These are phyloP conservation scores for Brachionus rubens DNA, from an alignment of 1,140 invertebrate species.

Conservation along the genomic window DNA sequence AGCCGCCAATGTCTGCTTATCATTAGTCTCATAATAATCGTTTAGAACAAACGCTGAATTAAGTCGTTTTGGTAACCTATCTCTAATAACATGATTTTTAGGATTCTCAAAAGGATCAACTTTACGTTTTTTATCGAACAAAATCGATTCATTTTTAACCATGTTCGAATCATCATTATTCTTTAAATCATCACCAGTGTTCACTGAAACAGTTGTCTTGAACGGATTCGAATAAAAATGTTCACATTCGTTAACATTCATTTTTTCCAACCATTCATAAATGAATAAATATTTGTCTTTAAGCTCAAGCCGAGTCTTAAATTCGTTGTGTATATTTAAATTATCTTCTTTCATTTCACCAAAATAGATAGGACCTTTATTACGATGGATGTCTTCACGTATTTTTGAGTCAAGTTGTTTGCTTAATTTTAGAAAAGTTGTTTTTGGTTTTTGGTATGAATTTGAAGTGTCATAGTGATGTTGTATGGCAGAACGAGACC, in stretches of 20 bases:
- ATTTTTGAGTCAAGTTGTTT: neutral
- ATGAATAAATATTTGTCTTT: constrained; percentile 31
- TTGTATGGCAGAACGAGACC: constrained; percentile 8
- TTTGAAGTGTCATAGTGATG: neutral
- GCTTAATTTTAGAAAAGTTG: neutral
- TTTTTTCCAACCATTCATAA: constrained; percentile 30
- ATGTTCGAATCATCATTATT: neutral
- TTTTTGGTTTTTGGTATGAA: constrained; percentile 1
- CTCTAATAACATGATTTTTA: neutral
- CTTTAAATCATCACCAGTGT: neutral
- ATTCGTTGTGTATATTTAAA: neutral
- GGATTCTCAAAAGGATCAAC: constrained; percentile 36
- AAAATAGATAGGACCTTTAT: constrained; percentile 29
- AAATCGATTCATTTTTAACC: neutral
- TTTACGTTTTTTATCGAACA: constrained; percentile 9
- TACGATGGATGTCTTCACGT: neutral
- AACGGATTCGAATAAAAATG: constrained; percentile 37
- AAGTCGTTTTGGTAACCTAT: neutral
- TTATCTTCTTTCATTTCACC: constrained; percentile 11
- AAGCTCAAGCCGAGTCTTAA: neutral
- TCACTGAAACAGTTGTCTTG: neutral
- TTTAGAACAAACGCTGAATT: constrained; percentile 16
- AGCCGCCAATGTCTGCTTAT: neutral
- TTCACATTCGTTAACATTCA: neutral
- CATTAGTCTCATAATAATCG: neutral